Evolutionary conservation across 1,140 invertebrate genomes (phyloP).

Genomic region (Polypedilum vanderplanki): DNA sequence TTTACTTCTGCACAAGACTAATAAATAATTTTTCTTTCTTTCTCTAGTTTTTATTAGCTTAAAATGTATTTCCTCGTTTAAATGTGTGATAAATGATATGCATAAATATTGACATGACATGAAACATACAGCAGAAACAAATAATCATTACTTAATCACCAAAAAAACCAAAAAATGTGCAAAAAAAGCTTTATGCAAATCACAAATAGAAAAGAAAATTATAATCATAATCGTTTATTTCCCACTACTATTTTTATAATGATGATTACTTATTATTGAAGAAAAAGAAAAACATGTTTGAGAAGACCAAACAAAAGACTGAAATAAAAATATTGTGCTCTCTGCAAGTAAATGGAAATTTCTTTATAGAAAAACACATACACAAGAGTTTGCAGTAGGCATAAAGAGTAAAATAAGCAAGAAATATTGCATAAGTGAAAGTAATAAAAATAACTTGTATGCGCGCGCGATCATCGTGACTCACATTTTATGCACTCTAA

Average conservation of each 20-base stretch:
- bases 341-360: neutral
- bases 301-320: neutral
- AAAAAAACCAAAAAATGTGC: too few species aligned
- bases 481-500: neutral
- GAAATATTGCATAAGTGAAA: constrained; percentile 20
- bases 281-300: too few species aligned
- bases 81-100: too few species aligned
- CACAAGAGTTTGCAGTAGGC: neutral
- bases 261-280: too few species aligned
- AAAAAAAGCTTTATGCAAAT: neutral
- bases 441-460: neutral
- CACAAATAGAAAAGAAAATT: neutral
- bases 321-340: neutral
- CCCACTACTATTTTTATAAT: neutral
- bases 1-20: too few species aligned
- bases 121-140: neutral
- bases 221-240: neutral
- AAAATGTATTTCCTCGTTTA: too few species aligned
- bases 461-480: neutral
- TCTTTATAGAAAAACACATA: too few species aligned
- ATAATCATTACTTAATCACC: constrained; percentile 14
- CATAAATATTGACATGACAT: neutral
- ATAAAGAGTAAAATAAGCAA: too few species aligned
- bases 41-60: too few species aligned
- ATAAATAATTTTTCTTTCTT: too few species aligned